Evolutionary conservation across 2,888 invertebrate genomes (phyloP).

Genomic region (Himalopsyche japonica): DNA sequence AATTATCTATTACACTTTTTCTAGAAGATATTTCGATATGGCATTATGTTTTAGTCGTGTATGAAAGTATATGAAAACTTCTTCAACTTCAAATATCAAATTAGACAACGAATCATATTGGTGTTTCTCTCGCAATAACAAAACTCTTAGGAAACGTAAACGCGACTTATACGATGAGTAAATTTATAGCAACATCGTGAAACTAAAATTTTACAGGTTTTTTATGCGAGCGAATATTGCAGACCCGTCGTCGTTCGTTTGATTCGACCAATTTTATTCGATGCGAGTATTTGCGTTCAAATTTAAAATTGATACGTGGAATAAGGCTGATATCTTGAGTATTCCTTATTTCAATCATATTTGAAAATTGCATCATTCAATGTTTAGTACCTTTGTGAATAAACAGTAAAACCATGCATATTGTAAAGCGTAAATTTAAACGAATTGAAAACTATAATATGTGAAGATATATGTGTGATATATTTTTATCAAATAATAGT

Average conservation of each 20-base stretch:
- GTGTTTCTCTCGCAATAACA: not conserved
- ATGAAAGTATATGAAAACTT: too few species aligned
- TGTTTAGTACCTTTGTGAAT: too few species aligned
- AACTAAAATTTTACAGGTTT: constrained; percentile 10
- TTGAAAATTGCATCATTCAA: too few species aligned
- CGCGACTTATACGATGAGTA: not conserved
- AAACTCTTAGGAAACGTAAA: not conserved
- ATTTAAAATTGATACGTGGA: not conserved
- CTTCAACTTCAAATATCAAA: not conserved
- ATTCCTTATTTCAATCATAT: too few species aligned
- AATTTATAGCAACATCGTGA: constrained; percentile 12
- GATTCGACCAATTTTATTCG: not conserved
- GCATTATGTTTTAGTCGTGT: not conserved
- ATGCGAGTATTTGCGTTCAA: not conserved
- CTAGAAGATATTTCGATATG: not conserved
- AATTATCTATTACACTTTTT: not conserved
- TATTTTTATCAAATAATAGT: too few species aligned
- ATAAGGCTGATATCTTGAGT: too few species aligned
- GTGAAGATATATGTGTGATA: too few species aligned
- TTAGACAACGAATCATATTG: not conserved
- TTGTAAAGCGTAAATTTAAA: too few species aligned
- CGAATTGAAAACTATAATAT: too few species aligned
- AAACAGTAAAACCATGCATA: too few species aligned
- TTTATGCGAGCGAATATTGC: not conserved
- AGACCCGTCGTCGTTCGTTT: not conserved